These are phyloP conservation scores for Notothenia coriiceps DNA, from an alignment of 2,113 vertebrate genomes.

Conservation along the genomic window DNA sequence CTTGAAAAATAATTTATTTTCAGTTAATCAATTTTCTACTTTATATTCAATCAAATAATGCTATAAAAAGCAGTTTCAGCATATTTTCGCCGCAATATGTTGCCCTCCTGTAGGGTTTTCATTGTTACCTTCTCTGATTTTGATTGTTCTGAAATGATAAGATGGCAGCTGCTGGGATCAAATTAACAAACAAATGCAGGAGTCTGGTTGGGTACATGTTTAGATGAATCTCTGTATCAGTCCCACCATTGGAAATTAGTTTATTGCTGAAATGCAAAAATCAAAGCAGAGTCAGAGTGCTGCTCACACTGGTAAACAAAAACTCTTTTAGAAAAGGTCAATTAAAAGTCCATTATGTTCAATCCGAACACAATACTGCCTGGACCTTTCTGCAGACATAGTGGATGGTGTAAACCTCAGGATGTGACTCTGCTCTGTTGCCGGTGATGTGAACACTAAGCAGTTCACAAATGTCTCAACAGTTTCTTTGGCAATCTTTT, in stretches of 20 bases:
- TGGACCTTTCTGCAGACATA: slow-evolving; percentile 23
- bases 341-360: slow-evolving; percentile 36
- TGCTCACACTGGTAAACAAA: background rate
- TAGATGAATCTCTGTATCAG: background rate
- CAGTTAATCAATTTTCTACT: slow-evolving; percentile 53
- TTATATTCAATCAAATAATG: slow-evolving; percentile 54
- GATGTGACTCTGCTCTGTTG: slow-evolving; percentile 2
- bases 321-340: slow-evolving; percentile 2
- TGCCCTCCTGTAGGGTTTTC: slow-evolving; percentile 26
- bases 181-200: slow-evolving; percentile 6
- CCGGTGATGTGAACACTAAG: slow-evolving; percentile 16
- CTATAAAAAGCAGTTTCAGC: slow-evolving; percentile 40
- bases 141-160: slow-evolving; percentile 84
- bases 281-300: background rate
- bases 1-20: slow-evolving; percentile 48
- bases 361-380: slow-evolving; percentile 27
- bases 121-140: slow-evolving; percentile 88
- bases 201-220: slow-evolving; percentile 1
- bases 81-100: slow-evolving; percentile 19
- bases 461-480: background rate
- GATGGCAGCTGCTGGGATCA: slow-evolving; percentile 27
- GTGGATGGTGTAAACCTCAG: background rate
- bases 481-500: background rate
- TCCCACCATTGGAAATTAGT: slow-evolving; percentile 7
- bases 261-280: slow-evolving; percentile 14